These are phyloP conservation scores for Papilio machaon DNA, from an alignment of 1,140 invertebrate genomes.

Conservation along the genomic window DNA sequence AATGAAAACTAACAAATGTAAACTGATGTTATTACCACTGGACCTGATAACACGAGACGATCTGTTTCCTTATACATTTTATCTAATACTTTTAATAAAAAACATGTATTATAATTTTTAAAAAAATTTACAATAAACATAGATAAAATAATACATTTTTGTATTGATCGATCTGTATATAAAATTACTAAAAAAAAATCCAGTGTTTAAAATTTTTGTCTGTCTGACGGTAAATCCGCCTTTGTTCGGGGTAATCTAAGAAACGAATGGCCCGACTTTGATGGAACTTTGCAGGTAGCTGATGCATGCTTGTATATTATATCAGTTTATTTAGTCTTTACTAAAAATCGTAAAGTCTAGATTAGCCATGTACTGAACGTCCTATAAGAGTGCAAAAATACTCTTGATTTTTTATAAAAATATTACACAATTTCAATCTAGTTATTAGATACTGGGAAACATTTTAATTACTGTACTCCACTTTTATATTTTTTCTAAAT, in stretches of 20 bases:
- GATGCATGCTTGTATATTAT: too few species aligned
- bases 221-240: too few species aligned
- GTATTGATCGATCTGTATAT: too few species aligned
- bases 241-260: too few species aligned
- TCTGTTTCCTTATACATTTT: neutral
- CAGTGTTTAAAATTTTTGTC: too few species aligned
- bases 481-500: conserved; percentile 9
- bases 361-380: neutral
- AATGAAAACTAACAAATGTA: neutral
- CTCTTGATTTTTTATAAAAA: neutral
- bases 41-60: neutral
- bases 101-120: neutral
- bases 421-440: neutral
- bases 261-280: too few species aligned
- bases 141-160: too few species aligned
- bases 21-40: conserved; percentile 7
- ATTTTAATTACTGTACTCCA: neutral
- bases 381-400: neutral
- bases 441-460: neutral
- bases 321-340: too few species aligned
- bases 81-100: neutral
- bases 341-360: neutral
- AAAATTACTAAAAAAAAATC: too few species aligned
- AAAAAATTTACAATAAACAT: neutral
- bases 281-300: too few species aligned